phyloP scores from a whole-genome alignment of 2,797 vertebrate genomes.

The Diceros bicornis region DNA sequence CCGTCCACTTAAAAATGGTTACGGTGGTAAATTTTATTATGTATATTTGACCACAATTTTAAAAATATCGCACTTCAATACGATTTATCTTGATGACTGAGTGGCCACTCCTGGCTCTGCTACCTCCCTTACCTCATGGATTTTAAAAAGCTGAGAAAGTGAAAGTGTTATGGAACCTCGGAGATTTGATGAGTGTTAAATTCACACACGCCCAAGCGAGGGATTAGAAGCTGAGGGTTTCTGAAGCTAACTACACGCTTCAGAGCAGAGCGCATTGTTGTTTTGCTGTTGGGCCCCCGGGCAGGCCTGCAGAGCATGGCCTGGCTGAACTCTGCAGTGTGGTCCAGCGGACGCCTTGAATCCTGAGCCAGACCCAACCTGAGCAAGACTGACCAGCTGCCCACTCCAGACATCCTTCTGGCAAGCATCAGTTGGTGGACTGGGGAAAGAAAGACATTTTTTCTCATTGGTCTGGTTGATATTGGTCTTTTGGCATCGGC shows the following conservation, averaged over 20 bases:
- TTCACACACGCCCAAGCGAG: rapidly evolving
- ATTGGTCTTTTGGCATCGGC: neutral
- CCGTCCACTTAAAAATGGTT: neutral
- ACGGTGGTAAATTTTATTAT: neutral
- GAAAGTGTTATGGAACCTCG: too few relatives aligned
- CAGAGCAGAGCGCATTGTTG: neutral
- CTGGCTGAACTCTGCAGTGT: too few relatives aligned
- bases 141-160: neutral
- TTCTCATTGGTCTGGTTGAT: neutral
- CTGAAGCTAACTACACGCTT: neutral
- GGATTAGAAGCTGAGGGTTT: neutral
- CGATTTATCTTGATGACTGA: neutral
- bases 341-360: rapidly evolving
- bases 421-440: rapidly evolving
- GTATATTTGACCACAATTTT: neutral
- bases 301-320: rapidly evolving
- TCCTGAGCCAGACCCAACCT: neutral
- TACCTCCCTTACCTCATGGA: neutral
- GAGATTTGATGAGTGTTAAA: neutral
- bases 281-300: rapidly evolving
- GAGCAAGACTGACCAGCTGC: neutral
- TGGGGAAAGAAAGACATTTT: too few relatives aligned
- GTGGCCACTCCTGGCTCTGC: neutral
- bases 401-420: neutral
- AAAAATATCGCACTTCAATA: neutral